A percentile compares a stretch with the other conserved stretches of the same genome.
phyloP scores from a whole-genome alignment of 30 jellyfish, hydroid and myxozoan species.

The Hydractinia echinata region DNA sequence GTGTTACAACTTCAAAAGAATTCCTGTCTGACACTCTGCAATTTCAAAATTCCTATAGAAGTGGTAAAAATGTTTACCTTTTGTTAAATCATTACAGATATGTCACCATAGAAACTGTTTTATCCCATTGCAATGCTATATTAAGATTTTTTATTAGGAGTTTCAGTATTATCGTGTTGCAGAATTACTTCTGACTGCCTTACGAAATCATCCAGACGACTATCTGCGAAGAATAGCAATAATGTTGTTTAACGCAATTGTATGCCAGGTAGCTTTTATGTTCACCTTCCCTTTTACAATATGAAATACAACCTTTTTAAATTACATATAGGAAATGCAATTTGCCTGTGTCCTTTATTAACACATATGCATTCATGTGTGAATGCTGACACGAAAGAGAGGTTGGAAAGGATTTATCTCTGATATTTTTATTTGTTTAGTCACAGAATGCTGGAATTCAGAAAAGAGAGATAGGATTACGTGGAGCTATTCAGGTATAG shows the following conservation, averaged over 20 bases:
- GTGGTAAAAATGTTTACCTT: slow-evolving; percentile 38
- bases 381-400: not conserved
- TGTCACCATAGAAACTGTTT: not conserved
- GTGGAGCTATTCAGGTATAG: slow-evolving; percentile 45
- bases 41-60: slow-evolving; percentile 48
- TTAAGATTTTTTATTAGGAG: slow-evolving; percentile 28
- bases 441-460: slow-evolving; percentile 18
- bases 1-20: slow-evolving; percentile 48
- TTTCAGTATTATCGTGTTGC: slow-evolving; percentile 30
- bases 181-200: slow-evolving; percentile 34
- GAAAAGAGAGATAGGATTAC: slow-evolving; percentile 31
- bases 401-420: not conserved
- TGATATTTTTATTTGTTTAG: not conserved
- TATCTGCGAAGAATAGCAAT: slow-evolving; percentile 43
- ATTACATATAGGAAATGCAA: not conserved
- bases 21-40: slow-evolving; percentile 44
- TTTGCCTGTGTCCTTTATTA: not conserved
- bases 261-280: slow-evolving; percentile 35
- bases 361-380: too few relatives aligned
- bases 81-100: not conserved
- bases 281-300: too few relatives aligned
- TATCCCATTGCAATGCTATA: not conserved
- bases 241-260: slow-evolving; percentile 40
- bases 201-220: slow-evolving; percentile 24
- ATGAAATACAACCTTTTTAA: not conserved